Conservation (phyloP, 1,140 invertebrate genomes). For the Zaprionus taronus region DNA sequence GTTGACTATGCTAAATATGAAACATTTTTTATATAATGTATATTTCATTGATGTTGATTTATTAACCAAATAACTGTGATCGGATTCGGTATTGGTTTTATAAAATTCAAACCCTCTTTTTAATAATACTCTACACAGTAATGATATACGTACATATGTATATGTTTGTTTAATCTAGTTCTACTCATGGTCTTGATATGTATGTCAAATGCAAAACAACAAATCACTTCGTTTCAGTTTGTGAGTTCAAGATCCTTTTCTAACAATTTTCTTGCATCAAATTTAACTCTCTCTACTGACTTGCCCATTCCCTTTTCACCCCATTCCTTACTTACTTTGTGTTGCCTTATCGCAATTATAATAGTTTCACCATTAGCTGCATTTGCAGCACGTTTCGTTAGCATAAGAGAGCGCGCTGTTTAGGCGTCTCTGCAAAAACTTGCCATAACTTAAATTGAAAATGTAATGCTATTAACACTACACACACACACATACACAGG, state of each 20-base stretch:
- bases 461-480: slow-evolving; percentile 71
- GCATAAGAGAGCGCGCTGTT: slow-evolving; percentile 62
- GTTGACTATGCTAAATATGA: not conserved
- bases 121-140: too few relatives aligned
- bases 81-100: too few relatives aligned
- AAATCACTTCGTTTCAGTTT: not conserved
- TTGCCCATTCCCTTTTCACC: not conserved
- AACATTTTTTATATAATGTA: too few relatives aligned
- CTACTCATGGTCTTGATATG: too few relatives aligned
- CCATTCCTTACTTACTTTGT: not conserved
- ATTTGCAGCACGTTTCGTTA: slow-evolving; percentile 51
- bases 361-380: slow-evolving; percentile 6
- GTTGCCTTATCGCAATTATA: not conserved
- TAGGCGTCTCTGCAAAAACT: slow-evolving; percentile 45
- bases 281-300: not conserved
- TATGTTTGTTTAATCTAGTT: too few relatives aligned
- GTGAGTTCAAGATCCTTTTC: not conserved
- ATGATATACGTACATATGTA: too few relatives aligned
- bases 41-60: too few relatives aligned
- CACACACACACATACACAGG: slow-evolving; percentile 25
- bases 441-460: slow-evolving; percentile 71
- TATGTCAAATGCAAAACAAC: too few relatives aligned
- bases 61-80: too few relatives aligned
- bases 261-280: not conserved
- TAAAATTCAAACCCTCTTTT: too few relatives aligned